Conservation (phyloP, 1,140 invertebrate genomes). For the Dolichoris vasculosae region DNA sequence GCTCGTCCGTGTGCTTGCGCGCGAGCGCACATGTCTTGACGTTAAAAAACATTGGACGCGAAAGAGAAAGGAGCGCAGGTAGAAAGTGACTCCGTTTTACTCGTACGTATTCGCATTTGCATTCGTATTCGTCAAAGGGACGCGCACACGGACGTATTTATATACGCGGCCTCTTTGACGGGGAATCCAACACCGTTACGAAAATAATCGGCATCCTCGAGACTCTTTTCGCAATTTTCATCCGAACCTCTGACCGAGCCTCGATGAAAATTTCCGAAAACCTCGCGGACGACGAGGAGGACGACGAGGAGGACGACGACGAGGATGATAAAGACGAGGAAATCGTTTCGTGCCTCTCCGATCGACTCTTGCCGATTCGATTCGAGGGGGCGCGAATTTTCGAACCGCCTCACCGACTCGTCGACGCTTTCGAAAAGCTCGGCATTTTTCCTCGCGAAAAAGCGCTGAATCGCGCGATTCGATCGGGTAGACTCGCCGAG, state of each 20-base stretch:
- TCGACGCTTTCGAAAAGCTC: constrained; percentile 5
- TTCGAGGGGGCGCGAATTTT: neutral
- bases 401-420: neutral
- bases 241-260: neutral
- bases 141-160: neutral
- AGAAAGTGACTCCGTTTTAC: constrained; percentile 43
- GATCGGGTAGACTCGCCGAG: constrained; percentile 17
- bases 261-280: constrained; percentile 35
- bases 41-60: constrained; percentile 27
- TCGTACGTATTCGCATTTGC: neutral
- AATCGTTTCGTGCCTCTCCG: neutral
- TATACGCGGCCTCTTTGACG: neutral
- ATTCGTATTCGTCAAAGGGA: neutral
- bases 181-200: neutral
- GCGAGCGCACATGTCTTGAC: constrained; percentile 25
- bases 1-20: neutral
- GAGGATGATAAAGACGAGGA: neutral
- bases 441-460: constrained; percentile 3
- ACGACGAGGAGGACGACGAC: neutral
- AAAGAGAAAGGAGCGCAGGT: constrained; percentile 49
- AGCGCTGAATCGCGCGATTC: constrained; percentile 11
- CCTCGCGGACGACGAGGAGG: neutral
- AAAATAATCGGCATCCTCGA: neutral
- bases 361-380: constrained; percentile 29
- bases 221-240: constrained; percentile 32